phyloP scores from a whole-genome alignment of 2,113 vertebrate species.

The Catharus minimus region DNA sequence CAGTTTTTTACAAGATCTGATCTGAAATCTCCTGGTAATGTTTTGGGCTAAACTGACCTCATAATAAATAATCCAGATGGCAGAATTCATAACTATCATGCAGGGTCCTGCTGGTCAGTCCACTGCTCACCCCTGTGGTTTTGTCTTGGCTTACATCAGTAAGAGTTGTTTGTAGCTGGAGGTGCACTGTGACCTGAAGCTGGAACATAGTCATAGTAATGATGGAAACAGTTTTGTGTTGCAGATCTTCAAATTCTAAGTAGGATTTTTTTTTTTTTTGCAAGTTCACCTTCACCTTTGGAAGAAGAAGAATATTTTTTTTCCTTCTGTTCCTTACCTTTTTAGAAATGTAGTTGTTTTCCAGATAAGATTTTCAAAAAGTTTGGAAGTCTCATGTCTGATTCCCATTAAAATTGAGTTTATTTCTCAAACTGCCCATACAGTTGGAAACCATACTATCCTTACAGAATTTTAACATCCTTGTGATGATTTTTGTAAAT shows the following conservation, averaged over 20 bases:
- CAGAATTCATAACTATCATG: accelerated
- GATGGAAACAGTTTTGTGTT: neutral
- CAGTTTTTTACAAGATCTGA: neutral
- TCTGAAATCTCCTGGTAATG: neutral
- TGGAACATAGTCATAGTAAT: accelerated
- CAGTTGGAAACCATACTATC: neutral
- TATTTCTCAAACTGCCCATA: neutral
- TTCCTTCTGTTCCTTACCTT: neutral
- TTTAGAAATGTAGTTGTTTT: neutral
- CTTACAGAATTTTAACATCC: neutral
- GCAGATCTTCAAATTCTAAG: neutral
- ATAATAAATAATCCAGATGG: neutral
- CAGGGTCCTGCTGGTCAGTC: neutral
- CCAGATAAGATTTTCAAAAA: neutral
- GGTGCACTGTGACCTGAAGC: neutral
- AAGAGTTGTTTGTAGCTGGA: neutral
- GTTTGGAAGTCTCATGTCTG: neutral
- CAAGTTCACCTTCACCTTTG: neutral
- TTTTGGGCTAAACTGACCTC: neutral
- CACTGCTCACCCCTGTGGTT: neutral
- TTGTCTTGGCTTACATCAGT: neutral
- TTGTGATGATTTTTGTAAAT: neutral
- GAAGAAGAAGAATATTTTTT: neutral
- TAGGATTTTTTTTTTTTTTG: neutral
- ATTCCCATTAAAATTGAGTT: neutral